Evolutionary conservation across 1,140 invertebrate species (phyloP).

Genomic region (Magallana gigas): DNA sequence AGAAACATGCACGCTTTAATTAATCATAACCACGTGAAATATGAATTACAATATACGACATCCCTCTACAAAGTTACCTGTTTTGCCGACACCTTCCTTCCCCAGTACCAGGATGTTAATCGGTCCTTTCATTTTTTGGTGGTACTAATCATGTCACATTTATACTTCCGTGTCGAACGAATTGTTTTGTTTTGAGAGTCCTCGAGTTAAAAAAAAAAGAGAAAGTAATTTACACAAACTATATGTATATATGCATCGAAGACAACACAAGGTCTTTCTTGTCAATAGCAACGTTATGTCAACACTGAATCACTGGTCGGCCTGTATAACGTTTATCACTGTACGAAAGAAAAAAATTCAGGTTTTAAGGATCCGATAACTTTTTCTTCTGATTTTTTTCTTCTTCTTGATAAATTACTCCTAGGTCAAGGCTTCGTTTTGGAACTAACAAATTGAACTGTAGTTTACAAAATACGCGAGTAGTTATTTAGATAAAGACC

Average conservation of each 20-base stretch:
- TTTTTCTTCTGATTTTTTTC: background rate
- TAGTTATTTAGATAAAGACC: constrained; percentile 21
- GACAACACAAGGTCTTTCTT: background rate
- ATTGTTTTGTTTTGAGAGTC: too few relatives aligned
- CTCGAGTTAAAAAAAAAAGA: too few relatives aligned
- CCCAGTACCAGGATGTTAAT: constrained; percentile 36
- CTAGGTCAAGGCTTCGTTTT: background rate
- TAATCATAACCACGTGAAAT: too few relatives aligned
- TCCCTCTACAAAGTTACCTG: background rate
- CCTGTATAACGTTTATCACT: background rate
- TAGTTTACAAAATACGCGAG: constrained; percentile 11
- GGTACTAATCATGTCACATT: background rate
- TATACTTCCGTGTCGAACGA: too few relatives aligned
- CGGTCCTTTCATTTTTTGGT: constrained; percentile 21
- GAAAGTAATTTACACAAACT: too few relatives aligned
- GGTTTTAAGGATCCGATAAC: background rate
- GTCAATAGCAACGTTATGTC: background rate
- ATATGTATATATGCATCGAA: too few relatives aligned
- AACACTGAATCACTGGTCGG: background rate
- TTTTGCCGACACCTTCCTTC: constrained; percentile 39
- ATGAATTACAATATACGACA: too few relatives aligned
- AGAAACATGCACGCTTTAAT: too few relatives aligned
- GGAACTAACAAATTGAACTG: background rate
- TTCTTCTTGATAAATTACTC: background rate
- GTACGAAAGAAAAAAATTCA: background rate